phyloP scores from a whole-genome alignment of 2,797 vertebrate species.

The Malurus splendens region DNA sequence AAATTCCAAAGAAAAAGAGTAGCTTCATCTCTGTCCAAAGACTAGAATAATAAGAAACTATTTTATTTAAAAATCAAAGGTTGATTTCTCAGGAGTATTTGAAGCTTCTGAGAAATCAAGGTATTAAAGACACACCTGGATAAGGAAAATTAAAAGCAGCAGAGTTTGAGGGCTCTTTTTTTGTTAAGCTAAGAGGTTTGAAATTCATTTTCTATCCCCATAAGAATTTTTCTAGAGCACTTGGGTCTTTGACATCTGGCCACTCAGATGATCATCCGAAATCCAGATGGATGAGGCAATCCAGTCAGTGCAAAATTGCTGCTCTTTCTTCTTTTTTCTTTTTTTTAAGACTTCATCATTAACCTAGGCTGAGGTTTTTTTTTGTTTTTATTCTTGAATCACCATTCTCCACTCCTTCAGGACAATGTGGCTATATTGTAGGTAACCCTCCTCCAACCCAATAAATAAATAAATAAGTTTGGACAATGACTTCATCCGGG shows the following conservation, averaged over 20 bases:
- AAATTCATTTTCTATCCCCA: slow-evolving; percentile 28
- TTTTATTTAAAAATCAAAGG: not conserved
- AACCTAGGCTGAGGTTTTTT: not conserved
- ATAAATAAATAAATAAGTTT: slow-evolving; percentile 80
- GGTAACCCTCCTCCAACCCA: slow-evolving; percentile 27
- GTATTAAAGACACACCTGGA: slow-evolving; percentile 23
- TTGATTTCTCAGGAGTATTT: slow-evolving; percentile 13
- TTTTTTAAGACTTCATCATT: slow-evolving; percentile 7
- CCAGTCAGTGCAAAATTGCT: slow-evolving; percentile 43
- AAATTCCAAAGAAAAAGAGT: slow-evolving; percentile 54
- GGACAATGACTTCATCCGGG: slow-evolving; percentile 62
- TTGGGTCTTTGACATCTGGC: slow-evolving; percentile 26
- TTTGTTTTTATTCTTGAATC: slow-evolving; percentile 14
- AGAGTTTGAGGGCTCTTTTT: slow-evolving; percentile 9
- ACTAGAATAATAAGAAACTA: not conserved
- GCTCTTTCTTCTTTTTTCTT: not conserved
- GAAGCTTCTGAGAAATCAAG: slow-evolving; percentile 22
- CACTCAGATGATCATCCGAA: slow-evolving; percentile 1
- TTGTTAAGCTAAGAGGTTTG: not conserved
- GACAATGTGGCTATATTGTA: slow-evolving; percentile 35
- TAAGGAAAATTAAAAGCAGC: slow-evolving; percentile 30
- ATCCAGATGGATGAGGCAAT: slow-evolving; percentile 27
- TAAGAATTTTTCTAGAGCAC: slow-evolving; percentile 21
- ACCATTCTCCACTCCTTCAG: slow-evolving; percentile 35
- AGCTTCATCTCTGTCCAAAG: slow-evolving; percentile 44